A percentile compares a stretch with the other conserved stretches of the same genome.
Evolutionary conservation across 2,888 invertebrate species (phyloP).

Genomic region (Agrochola macilenta): DNA sequence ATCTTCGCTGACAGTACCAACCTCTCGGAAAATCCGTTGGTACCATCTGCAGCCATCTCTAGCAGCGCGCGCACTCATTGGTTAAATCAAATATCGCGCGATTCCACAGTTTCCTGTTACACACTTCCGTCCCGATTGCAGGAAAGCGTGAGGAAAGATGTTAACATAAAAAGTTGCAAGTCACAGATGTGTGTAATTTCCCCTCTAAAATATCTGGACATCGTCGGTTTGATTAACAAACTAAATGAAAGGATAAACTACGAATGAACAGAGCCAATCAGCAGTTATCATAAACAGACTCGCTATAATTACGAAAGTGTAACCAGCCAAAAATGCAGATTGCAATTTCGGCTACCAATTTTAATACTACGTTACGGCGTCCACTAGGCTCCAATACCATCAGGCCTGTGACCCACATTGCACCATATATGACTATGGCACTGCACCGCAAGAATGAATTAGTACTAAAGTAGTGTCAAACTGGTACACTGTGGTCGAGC

Average conservation of each 20-base stretch:
- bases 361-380: background rate
- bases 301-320: background rate
- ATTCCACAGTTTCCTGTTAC: too few species aligned
- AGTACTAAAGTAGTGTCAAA: conserved; percentile 49
- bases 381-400: conserved; percentile 1
- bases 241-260: conserved; percentile 7
- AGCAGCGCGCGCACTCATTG: too few species aligned
- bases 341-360: conserved; percentile 24
- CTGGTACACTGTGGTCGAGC: conserved; percentile 51
- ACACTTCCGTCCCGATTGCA: too few species aligned
- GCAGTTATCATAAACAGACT: conserved; percentile 9
- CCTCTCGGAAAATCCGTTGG: too few species aligned
- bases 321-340: conserved; percentile 23
- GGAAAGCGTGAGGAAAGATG: too few species aligned
- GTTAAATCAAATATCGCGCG: too few species aligned
- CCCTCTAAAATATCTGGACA: background rate
- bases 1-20: too few species aligned
- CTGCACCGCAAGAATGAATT: conserved; percentile 49
- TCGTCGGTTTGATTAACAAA: background rate
- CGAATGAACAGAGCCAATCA: conserved; percentile 24
- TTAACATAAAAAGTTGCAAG: background rate
- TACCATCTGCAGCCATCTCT: too few species aligned
- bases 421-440: conserved; percentile 43
- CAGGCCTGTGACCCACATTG: conserved; percentile 32
- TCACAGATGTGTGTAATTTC: background rate